Evolutionary conservation across 2,888 invertebrate species (phyloP).

Genomic region (Thereva unica): DNA sequence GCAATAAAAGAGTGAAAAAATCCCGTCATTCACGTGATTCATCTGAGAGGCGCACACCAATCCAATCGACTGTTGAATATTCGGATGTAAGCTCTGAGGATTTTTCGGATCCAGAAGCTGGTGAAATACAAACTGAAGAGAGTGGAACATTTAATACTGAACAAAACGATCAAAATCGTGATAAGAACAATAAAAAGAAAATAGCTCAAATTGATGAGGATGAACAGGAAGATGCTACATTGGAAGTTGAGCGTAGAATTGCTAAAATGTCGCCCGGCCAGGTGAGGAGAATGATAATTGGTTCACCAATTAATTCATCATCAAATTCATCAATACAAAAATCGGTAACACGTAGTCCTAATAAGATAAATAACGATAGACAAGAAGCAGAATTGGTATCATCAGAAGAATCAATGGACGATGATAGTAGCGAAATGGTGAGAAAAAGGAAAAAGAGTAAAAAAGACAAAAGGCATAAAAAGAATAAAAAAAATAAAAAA

Average conservation of each 20-base stretch:
- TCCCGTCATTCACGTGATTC: conserved; percentile 39
- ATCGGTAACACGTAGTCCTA: conserved; percentile 35
- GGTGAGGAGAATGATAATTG: conserved; percentile 50
- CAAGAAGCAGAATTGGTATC: conserved; percentile 24
- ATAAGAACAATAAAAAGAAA: neutral
- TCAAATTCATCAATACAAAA: conserved; percentile 43
- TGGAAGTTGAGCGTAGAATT: conserved; percentile 47
- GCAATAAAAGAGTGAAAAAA: conserved; percentile 44
- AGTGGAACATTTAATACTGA: conserved; percentile 59
- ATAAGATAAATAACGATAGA: conserved; percentile 51
- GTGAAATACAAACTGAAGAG: conserved; percentile 82
- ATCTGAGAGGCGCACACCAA: conserved; percentile 10
- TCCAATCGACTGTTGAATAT: conserved; percentile 65
- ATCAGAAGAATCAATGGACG: conserved; percentile 50
- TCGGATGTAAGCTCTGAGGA: conserved; percentile 93
- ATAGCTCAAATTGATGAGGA: conserved; percentile 29
- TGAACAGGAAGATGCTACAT: conserved; percentile 34
- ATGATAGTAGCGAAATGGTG: conserved; percentile 62
- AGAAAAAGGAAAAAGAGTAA: conserved; percentile 61
- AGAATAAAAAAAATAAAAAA: conserved; percentile 75
- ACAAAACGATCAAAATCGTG: conserved; percentile 15
- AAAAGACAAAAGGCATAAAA: conserved; percentile 65
- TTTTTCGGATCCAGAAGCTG: conserved; percentile 86
- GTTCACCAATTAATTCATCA: conserved; percentile 50
- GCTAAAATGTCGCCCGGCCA: conserved; percentile 51